These are phyloP conservation scores for Catamblyrhynchus diadema DNA, from an alignment of 2,797 vertebrate species.

Conservation along the genomic window DNA sequence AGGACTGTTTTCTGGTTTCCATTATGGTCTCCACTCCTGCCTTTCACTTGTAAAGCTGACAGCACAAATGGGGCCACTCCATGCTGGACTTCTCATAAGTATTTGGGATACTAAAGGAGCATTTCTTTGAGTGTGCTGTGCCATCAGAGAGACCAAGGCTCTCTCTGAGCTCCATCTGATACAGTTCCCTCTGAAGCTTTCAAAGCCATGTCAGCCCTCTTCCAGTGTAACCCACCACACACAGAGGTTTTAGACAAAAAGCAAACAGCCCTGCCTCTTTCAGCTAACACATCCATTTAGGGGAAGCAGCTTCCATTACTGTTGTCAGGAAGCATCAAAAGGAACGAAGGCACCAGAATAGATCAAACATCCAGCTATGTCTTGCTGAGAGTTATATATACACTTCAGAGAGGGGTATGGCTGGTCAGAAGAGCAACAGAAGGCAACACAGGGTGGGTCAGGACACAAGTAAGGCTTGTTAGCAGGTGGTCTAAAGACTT, in stretches of 20 bases:
- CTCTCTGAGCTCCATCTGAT: background rate
- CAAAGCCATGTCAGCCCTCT: accelerated
- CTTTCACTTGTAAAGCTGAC: background rate
- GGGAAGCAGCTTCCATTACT: background rate
- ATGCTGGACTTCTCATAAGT: background rate
- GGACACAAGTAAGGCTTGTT: background rate
- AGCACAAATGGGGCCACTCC: background rate
- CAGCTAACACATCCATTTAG: background rate
- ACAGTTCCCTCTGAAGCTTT: too few species aligned
- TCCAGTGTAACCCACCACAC: background rate
- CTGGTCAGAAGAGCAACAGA: constrained; percentile 1
- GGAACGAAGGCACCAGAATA: background rate
- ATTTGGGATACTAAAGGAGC: background rate
- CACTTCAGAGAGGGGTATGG: background rate
- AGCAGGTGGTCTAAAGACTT: background rate
- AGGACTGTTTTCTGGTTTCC: background rate
- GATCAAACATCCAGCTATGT: background rate
- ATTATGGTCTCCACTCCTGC: background rate
- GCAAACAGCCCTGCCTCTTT: background rate
- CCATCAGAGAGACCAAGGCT: background rate
- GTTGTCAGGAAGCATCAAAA: background rate
- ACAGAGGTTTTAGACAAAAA: background rate
- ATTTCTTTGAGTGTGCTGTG: background rate
- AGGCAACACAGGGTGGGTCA: constrained; percentile 8
- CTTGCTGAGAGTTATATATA: background rate